Evolutionary conservation across 2,888 invertebrate species (phyloP).

Genomic region (Hypomecis punctinalis): DNA sequence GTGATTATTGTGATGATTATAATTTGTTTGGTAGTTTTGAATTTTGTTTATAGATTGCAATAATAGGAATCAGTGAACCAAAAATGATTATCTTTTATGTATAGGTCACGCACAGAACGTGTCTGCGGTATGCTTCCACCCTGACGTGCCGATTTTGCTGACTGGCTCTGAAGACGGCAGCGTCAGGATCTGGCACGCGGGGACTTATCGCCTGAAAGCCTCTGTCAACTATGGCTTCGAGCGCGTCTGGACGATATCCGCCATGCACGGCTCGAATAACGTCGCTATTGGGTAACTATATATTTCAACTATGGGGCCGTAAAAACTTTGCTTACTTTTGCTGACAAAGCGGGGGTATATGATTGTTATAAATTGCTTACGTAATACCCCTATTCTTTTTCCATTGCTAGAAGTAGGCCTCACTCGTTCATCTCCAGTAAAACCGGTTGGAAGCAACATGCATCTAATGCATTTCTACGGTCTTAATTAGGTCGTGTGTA

Average conservation of each 20-base stretch:
- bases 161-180: slow-evolving; percentile 99
- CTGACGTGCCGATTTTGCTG: slow-evolving; percentile 97
- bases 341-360: too few species aligned
- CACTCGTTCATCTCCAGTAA: neutral
- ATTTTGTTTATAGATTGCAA: too few species aligned
- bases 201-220: slow-evolving; percentile 98
- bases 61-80: too few species aligned
- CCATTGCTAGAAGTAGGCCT: neutral
- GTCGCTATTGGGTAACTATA: slow-evolving; percentile 93
- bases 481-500: too few species aligned
- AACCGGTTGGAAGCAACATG: too few species aligned
- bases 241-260: slow-evolving; percentile 98
- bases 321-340: too few species aligned
- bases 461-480: too few species aligned
- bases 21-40: too few species aligned
- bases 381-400: too few species aligned
- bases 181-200: slow-evolving; percentile 99
- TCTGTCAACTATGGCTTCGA: slow-evolving; percentile 99
- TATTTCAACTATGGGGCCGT: too few species aligned
- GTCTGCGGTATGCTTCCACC: slow-evolving; percentile 98
- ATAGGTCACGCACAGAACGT: slow-evolving; percentile 97
- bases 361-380: too few species aligned
- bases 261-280: slow-evolving; percentile 97
- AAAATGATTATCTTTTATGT: slow-evolving; percentile 4
- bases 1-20: too few species aligned